Evolutionary conservation across 2,113 vertebrate genomes (phyloP), one percentile per base, ranked within the genome.

Genomic region (Aldabrachelys gigantea): DNA sequence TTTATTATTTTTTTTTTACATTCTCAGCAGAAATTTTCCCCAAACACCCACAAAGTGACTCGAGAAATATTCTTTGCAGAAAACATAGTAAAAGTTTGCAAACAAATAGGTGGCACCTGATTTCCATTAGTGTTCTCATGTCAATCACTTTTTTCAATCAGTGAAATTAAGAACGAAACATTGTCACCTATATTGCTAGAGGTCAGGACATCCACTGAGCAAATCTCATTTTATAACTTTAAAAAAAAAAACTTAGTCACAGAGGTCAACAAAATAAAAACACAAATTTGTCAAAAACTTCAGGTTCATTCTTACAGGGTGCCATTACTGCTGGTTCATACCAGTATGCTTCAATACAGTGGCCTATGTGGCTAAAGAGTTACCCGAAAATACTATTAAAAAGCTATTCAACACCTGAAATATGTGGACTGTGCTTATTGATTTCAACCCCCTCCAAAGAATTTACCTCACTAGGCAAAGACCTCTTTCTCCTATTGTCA

Each of bases 321-420:
- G 94, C 94, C 88, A 96, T 98, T 95, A 97, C 92, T 93, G 94
- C 93, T 96, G 92, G 89, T 93, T 95, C 88, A 87, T 94, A 97
- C 92, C 93, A 97, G 94, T 95, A 97, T 85, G 82, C 95, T 91
- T 96, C 91, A 94, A 83, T 97, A 96, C 92, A 98, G 96, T 93
- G 96, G 95, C 95, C 95, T 93, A 50, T 93, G 95, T 96, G 93
- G 93, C 95, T 93, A 95, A 87, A 95, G 89, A 96, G 87, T 96
- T 96, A 96, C 91, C 94, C 96, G 93, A 97, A 98, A 97, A 98
- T 84, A 89, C 93, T 95, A 91, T 94, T 97, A 97, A 95, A 97
- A 98, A 97, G 92, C 93, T 96, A 97, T 95, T 97, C 91, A 96
- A 98, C 76, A 97, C 93, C 93, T 95, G 95, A 98, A 98, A 95